These are phyloP conservation scores for Pithys albifrons DNA, from an alignment of 2,113 vertebrate species.

Conservation along the genomic window DNA sequence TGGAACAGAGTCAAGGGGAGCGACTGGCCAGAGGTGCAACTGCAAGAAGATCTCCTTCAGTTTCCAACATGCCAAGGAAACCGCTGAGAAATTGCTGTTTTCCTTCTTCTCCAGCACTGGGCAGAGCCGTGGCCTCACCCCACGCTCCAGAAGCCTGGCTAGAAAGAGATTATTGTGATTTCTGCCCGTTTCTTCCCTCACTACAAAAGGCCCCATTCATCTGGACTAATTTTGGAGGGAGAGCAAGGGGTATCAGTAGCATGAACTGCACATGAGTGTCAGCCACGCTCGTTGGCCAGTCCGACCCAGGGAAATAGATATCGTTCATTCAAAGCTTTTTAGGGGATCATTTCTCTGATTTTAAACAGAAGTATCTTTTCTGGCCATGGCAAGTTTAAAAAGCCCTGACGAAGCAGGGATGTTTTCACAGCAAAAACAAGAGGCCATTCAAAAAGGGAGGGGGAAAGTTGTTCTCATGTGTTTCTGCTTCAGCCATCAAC, in stretches of 20 bases:
- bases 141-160: slow-evolving; percentile 35
- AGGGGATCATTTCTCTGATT: neutral
- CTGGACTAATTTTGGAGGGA: slow-evolving; percentile 33
- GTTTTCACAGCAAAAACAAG: slow-evolving; percentile 8
- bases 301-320: slow-evolving; percentile 2
- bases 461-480: fast-evolving
- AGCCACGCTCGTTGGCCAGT: slow-evolving; percentile 14
- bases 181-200: slow-evolving; percentile 42
- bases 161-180: slow-evolving; percentile 76
- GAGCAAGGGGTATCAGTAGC: slow-evolving; percentile 64
- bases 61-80: slow-evolving; percentile 66
- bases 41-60: slow-evolving; percentile 9
- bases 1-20: neutral
- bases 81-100: slow-evolving; percentile 77
- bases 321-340: neutral
- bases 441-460: neutral
- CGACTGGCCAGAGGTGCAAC: neutral
- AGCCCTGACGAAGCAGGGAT: slow-evolving; percentile 10
- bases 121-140: slow-evolving; percentile 36
- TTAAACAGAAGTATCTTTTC: slow-evolving; percentile 52
- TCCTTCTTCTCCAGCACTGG: slow-evolving; percentile 61
- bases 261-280: slow-evolving; percentile 39
- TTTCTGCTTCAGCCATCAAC: neutral
- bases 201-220: slow-evolving; percentile 78
- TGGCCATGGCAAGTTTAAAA: neutral